Evolutionary conservation across 2,888 invertebrate genomes (phyloP), one percentile per base, ranked within the genome.

Genomic region (Diaphora mendica): DNA sequence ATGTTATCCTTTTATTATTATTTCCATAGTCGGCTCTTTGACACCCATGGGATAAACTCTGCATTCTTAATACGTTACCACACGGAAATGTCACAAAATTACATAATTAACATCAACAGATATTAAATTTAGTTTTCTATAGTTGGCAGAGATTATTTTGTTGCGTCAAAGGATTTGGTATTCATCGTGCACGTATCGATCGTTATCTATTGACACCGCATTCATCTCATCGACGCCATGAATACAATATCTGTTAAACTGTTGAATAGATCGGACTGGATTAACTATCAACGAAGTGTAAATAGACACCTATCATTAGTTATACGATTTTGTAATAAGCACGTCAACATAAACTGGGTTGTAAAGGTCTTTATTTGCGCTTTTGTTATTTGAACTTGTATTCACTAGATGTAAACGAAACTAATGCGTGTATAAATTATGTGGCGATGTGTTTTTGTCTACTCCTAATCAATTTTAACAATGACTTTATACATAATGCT

Each of bases 41-140:
- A 39, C 39, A 39, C 39, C 39, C 39, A 39, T 39, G 39, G 11
- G 39, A 39, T 39, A 11, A 3, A 39, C 39, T 39, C 39, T 39
- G 5, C 5, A 11, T 39, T 39, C 11, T 11, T 39, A 39, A 39
- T 39, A 3, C 39, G 39, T 5, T 5, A 39, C 39, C 39, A 39
- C 39, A 39, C 39, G 39, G 2, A 9, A 39, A 11, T 11, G 82
- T 84, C 75, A 84, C 78, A 83, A 86, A 90, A 92, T 94, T 93
- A 89, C 89, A 91, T 91, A 93, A 93, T 85, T 78, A 79, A 78
- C 86, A 91, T 92, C 92, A 91, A 90, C 90, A 88, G 86, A 88
- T 85, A 87, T 87, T 87, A 88, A 88, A 90, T 90, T 89, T 90
- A 87, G 85, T 92, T 92, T 93, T 92, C 89, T 91, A 90, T 87